Evolutionary conservation across 30 jellyfish, hydroid and myxozoan genomes (phyloP).

Genomic region (Sanderia malayensis): DNA sequence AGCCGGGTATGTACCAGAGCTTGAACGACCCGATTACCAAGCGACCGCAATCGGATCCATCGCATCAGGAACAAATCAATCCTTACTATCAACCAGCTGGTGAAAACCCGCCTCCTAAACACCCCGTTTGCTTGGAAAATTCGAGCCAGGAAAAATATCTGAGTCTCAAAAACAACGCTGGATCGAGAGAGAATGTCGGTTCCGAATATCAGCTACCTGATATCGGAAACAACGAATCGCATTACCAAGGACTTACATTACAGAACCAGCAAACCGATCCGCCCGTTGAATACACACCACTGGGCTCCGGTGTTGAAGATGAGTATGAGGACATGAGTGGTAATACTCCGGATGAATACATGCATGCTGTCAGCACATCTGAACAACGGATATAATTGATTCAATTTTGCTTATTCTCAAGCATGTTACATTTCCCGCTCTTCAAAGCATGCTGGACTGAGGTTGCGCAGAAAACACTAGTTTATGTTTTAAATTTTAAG

Average conservation of each 20-base stretch:
- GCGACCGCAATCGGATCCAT: not conserved
- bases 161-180: constrained; percentile 6
- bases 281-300: not conserved
- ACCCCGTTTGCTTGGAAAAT: not conserved
- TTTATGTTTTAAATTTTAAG: not conserved
- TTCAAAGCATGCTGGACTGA: not conserved
- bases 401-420: too few species aligned
- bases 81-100: not conserved
- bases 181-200: not conserved
- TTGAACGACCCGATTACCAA: not conserved
- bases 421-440: not conserved
- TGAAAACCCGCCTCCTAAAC: too few species aligned
- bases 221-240: not conserved
- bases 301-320: not conserved
- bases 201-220: not conserved
- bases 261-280: not conserved
- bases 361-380: not conserved
- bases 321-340: constrained; percentile 11
- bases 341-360: not conserved
- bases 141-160: not conserved
- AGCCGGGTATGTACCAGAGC: constrained; percentile 10
- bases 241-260: constrained; percentile 7
- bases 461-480: too few species aligned
- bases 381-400: too few species aligned
- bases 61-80: not conserved